Base-by-base conservation (phyloP, 2,797 vertebrate species). In the Neoniphon sammara region DNA sequence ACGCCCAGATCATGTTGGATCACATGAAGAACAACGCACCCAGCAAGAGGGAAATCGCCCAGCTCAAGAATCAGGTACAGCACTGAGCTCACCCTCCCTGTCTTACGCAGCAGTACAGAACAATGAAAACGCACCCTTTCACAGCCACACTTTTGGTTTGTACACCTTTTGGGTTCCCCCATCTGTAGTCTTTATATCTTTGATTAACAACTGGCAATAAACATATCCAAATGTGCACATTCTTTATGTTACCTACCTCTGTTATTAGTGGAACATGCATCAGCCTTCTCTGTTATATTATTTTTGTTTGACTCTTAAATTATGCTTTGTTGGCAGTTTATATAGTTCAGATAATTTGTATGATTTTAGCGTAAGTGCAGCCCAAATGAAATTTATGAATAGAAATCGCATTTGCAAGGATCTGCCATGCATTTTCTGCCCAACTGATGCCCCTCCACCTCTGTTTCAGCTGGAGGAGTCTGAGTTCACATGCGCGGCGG, bases 1-100 rank as follows among this genome's bases (percentile, higher is more conserved):
- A 99, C 0, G 96, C 98, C 0, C 98, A 99, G 91, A 96, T 98
- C 91, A 99, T 99, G 98, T 91, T 99, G 90, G 97, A 99, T 89
- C 98, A 99, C 93, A 94, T 99, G 66, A 98, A 99, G 90, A 99
- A 97, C 93, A 98, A 96, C 0, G 97, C 97, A 0, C 98, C 98
- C 76, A 99, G 97, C 94, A 98, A 99, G 91, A 95, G 98, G 82
- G 97, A 99, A 91, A 97, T 98, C 0, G 96, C 97, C 0, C 97
- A 99, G 89, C 95, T 99, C 58, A 98, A 97, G 88, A 99, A 97
- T 87, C 98, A 99, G 97, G 98, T 98, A 83, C 18, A 18, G 8
- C 25, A 46, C 7, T 2, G 0, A 23, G 8, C 3, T 57, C 15
- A 9, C 18, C 1, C 25, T 58, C 2, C 7, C 47, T 20, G 5